Percentiles rank a stretch among this genome's conserved stretches.
Conservation (phyloP, 2,888 invertebrate genomes). For the Hemistola chrysoprasaria region DNA sequence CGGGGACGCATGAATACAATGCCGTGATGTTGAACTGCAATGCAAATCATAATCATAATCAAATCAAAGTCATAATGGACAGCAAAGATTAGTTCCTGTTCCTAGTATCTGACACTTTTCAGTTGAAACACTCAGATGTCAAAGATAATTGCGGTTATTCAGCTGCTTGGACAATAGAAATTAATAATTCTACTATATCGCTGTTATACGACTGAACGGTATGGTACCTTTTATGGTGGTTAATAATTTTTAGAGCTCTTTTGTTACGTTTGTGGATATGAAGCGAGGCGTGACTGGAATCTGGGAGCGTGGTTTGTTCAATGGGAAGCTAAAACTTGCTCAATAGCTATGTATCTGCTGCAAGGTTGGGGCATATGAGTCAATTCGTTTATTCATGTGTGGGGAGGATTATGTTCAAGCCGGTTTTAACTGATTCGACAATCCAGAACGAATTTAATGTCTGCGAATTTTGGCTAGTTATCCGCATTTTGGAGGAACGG, state of each 20-base stretch:
- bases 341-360: slow-evolving; percentile 4
- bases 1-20: neutral
- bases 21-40: neutral
- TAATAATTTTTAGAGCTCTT: slow-evolving; percentile 20
- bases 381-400: neutral
- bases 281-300: slow-evolving; percentile 25
- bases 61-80: slow-evolving; percentile 13
- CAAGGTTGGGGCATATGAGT: neutral
- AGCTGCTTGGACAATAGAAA: slow-evolving; percentile 18
- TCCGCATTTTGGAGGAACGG: too few relatives aligned
- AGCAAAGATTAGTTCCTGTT: slow-evolving; percentile 16
- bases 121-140: slow-evolving; percentile 24
- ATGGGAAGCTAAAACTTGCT: slow-evolving; percentile 12
- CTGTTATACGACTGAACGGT: too few relatives aligned
- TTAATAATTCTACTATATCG: too few relatives aligned
- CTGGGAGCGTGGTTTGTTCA: slow-evolving; percentile 25
- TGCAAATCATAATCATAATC: slow-evolving; percentile 3
- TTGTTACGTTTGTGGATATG: slow-evolving; percentile 24
- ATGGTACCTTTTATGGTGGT: slow-evolving; percentile 10
- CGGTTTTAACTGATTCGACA: too few relatives aligned
- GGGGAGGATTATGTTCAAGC: too few relatives aligned
- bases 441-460: too few relatives aligned
- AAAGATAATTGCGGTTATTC: slow-evolving; percentile 25
- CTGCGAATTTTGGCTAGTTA: too few relatives aligned
- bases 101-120: slow-evolving; percentile 9